Evolutionary conservation across 1,140 invertebrate species (phyloP).

Genomic region (Calephelis nemesis): DNA sequence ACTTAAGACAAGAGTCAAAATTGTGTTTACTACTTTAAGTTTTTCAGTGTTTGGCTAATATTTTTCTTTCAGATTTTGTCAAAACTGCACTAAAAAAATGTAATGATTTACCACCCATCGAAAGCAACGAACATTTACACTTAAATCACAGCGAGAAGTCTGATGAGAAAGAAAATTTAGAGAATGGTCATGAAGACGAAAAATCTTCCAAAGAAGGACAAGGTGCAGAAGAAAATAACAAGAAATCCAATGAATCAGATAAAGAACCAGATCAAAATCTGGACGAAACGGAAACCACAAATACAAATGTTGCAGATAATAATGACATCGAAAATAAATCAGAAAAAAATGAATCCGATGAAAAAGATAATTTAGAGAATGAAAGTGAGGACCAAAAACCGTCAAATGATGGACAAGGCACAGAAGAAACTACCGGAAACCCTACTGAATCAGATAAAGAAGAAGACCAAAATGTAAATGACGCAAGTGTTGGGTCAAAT

Average conservation of each 20-base stretch:
- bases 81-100: conserved; percentile 33
- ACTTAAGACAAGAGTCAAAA: too few relatives aligned
- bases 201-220: background rate
- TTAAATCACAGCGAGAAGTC: background rate
- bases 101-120: conserved; percentile 26
- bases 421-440: too few relatives aligned
- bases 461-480: background rate
- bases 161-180: background rate
- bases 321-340: too few relatives aligned
- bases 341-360: background rate
- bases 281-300: too few relatives aligned
- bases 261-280: too few relatives aligned
- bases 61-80: conserved; percentile 35
- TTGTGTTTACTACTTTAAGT: too few relatives aligned
- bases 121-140: background rate
- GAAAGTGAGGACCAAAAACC: background rate
- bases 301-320: too few relatives aligned
- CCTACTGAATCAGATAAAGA: background rate
- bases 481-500: background rate
- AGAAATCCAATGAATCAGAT: too few relatives aligned
- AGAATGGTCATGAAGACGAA: background rate
- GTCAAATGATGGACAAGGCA: background rate
- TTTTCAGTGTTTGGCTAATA: background rate
- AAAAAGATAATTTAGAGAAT: background rate
- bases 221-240: too few relatives aligned